Evolutionary conservation across 53 echinoderm and acorn worm genomes (phyloP), one percentile per base, ranked within the genome.

Genomic region (Zoroaster sp.): DNA sequence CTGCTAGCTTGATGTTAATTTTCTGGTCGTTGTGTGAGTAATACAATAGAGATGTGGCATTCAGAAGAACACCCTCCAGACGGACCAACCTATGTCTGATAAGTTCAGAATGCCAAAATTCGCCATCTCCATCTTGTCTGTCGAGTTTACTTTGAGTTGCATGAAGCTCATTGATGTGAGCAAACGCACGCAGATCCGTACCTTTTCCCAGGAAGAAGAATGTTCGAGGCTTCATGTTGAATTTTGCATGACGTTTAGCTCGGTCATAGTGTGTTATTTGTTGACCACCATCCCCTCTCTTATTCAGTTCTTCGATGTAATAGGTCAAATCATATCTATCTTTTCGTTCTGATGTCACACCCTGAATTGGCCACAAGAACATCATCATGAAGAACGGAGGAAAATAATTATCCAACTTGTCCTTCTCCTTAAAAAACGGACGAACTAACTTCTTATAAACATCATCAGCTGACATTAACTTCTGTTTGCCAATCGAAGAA

Each of bases 341-440:
- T 72, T 36, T 43, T 49, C 83, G 69, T 20, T 83, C 83, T 5
- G 83, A 83, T 14, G 4, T 10, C 13, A 67, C 51, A 70, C 47
- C 71, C 46, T 44, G 35, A 31, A 71, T 47, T 86, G 93, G 89
- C 93, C 93, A 93, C 37, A 89, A 36, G 41, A 93, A 87, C 89
- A 93, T 89, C 66, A 88, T 52, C 67, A 89, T 75, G 53, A 89
- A 93, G 43, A 75, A 89, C 21, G 74, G 83, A 28, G 83, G 49
- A n/a, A 35, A 83, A 35, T 49, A 83, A 41, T 34, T 32, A 14
- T 12, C 49, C 18, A 17, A 0, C 21, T 13, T 6, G 4, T 83
- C 15, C 12, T 70, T 70, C 17, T 32, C 4, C 8, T 13, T 18
- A 72, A 35, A 33, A 11, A 83, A 34, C 4, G 83, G 83, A 35